phyloP scores from a whole-genome alignment of 2,797 vertebrate genomes.

The Discoglossus pictus region DNA sequence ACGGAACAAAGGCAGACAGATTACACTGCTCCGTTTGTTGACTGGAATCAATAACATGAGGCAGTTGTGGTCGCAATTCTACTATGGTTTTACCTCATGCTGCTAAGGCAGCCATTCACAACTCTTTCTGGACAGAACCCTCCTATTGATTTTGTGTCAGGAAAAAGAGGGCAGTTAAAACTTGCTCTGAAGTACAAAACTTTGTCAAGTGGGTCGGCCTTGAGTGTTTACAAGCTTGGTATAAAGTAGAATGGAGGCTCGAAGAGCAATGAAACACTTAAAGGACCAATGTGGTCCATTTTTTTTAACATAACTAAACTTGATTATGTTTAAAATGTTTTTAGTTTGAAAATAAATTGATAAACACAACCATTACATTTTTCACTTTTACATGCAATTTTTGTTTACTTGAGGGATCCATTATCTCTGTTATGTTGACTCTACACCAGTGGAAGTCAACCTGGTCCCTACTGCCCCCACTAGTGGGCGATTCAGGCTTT shows the following conservation, averaged over 20 bases:
- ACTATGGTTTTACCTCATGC: constrained; percentile 57
- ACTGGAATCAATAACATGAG: constrained; percentile 72
- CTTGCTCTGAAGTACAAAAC: constrained; percentile 4
- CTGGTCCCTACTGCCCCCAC: too few relatives aligned
- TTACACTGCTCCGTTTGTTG: constrained; percentile 67
- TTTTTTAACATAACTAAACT: too few relatives aligned
- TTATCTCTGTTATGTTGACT: too few relatives aligned
- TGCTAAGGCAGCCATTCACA: constrained; percentile 54
- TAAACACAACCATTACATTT: too few relatives aligned
- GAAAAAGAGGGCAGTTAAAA: constrained; percentile 22
- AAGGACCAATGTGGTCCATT: too few relatives aligned
- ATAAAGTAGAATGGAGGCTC: not conserved
- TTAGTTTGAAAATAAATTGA: too few relatives aligned
- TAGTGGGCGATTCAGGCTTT: too few relatives aligned
- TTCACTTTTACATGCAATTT: too few relatives aligned
- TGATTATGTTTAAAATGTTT: too few relatives aligned
- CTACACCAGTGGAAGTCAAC: too few relatives aligned
- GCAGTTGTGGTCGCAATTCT: constrained; percentile 57
- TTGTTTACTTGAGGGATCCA: too few relatives aligned
- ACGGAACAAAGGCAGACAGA: constrained; percentile 76
- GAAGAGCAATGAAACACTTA: too few relatives aligned
- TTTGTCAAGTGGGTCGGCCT: constrained; percentile 5
- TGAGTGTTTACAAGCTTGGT: constrained; percentile 12
- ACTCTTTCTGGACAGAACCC: constrained; percentile 35
- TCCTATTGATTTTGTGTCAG: constrained; percentile 39